Base-by-base conservation (phyloP, 2,113 vertebrate genomes). In the Callithrix jacchus region DNA sequence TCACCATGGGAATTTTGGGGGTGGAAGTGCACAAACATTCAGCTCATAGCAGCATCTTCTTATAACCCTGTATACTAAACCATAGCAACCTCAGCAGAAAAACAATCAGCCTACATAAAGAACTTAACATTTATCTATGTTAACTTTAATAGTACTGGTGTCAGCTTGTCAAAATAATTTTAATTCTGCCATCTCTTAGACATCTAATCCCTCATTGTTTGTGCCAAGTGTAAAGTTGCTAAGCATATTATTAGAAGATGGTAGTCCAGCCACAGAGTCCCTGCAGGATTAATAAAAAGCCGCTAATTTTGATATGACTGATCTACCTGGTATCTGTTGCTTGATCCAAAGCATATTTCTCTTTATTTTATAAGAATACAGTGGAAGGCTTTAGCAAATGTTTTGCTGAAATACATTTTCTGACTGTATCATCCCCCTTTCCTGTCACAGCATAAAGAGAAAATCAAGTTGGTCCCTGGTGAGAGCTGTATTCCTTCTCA, bases 131-230 rank as follows among this genome's bases (percentile, higher is more conserved):
- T 71, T 56, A 71, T 88, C 32, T 79, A 7, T 52, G 45, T 66
- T 45, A 84, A 20, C 70, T 54, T 56, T 73, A 87, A 68, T 82
- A 25, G 27, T 74, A 56, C 45, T 35, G 10, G 18, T 91, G 84
- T 93, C 56, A 8, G 54, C 37, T 45, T 89, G 61, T 93, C 52
- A 95, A 91, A 93, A 66, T 81, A 56, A 93, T 71, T 90, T 91
- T 80, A 94, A 93, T 93, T 70, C 81, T 92, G 54, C 47, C 74
- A 52, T 70, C 68, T 52, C 45, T 40, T 7, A 91, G 18, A 81
- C 7, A 70, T 42, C 37, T 77, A 77, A 47, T 54, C 56, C 86
- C 71, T 74, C 68, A 42, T 27, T 64, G 27, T 73, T 64, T 61
- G 12, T 37, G 35, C 58, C 35, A 92, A 52, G 7, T 17, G 2